Conservation (phyloP, 2,888 invertebrate genomes). For the Agonum fuliginosum region DNA sequence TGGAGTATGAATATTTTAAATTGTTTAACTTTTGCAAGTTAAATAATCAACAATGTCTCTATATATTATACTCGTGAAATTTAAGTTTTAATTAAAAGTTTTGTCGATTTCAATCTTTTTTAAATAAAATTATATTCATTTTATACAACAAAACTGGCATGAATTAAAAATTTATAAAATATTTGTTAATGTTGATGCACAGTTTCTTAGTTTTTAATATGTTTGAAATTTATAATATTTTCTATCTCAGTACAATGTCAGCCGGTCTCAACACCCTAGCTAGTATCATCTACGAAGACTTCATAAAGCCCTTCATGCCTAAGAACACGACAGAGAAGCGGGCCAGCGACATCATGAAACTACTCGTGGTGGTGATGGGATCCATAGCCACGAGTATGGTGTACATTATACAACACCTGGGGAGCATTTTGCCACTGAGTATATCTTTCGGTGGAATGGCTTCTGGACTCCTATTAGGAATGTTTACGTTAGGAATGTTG, state of each 20-base stretch:
- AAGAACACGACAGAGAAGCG: slow-evolving; percentile 73
- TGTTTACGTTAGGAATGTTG: slow-evolving; percentile 81
- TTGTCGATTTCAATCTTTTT: too few relatives aligned
- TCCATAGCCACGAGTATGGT: slow-evolving; percentile 83
- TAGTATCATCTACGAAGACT: slow-evolving; percentile 78
- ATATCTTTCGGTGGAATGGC: slow-evolving; percentile 79
- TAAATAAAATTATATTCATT: too few relatives aligned
- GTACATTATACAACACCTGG: slow-evolving; percentile 78
- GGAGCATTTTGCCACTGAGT: slow-evolving; percentile 80
- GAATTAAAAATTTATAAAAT: too few relatives aligned
- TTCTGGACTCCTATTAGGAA: slow-evolving; percentile 79
- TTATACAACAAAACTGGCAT: too few relatives aligned
- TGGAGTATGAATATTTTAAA: too few relatives aligned
- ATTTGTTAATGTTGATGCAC: too few relatives aligned
- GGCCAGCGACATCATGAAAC: slow-evolving; percentile 78
- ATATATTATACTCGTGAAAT: too few relatives aligned
- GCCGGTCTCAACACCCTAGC: slow-evolving; percentile 77
- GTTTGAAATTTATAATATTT: too few relatives aligned
- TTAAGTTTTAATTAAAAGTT: too few relatives aligned
- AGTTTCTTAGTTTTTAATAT: too few relatives aligned
- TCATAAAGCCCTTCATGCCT: slow-evolving; percentile 75
- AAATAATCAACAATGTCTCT: too few relatives aligned
- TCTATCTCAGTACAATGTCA: slow-evolving; percentile 75
- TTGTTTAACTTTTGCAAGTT: too few relatives aligned
- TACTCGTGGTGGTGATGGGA: slow-evolving; percentile 74